Evolutionary conservation across 1,140 invertebrate genomes (phyloP).

Genomic region (Lepidurus packardi): DNA sequence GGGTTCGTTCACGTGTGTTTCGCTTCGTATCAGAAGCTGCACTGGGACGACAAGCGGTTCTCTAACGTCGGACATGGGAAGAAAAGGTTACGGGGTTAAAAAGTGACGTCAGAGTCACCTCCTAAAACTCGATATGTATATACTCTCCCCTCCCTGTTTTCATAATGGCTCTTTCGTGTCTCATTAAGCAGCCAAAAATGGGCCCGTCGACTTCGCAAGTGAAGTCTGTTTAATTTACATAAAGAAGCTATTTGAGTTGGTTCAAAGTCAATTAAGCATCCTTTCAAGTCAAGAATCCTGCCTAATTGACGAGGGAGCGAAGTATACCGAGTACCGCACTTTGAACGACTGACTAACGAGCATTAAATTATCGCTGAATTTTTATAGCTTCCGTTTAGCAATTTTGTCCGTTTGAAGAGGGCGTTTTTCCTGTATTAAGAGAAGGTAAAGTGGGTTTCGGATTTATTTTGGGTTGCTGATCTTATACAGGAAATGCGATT

Average conservation of each 20-base stretch:
- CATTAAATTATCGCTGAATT: background rate
- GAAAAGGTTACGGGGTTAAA: conserved; percentile 1
- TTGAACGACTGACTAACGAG: background rate
- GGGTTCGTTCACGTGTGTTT: too few relatives aligned
- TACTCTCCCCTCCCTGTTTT: background rate
- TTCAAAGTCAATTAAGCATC: too few relatives aligned
- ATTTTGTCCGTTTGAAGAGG: background rate
- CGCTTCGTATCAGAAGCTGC: background rate
- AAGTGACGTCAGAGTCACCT: background rate
- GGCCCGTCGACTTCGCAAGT: too few relatives aligned
- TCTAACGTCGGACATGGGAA: background rate
- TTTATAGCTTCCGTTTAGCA: background rate
- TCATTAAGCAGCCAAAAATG: background rate
- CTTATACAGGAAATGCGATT: too few relatives aligned
- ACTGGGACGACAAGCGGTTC: background rate
- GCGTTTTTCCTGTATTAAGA: background rate
- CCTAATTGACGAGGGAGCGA: too few relatives aligned
- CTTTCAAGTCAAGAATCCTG: too few relatives aligned
- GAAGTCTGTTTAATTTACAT: too few relatives aligned
- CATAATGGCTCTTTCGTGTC: conserved; percentile 5
- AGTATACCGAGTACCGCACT: background rate
- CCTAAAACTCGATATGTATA: background rate
- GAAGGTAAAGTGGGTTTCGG: background rate
- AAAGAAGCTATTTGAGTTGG: too few relatives aligned
- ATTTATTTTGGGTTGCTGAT: background rate